phyloP scores from a whole-genome alignment of 2,113 vertebrate species.

The Podilymbus podiceps region DNA sequence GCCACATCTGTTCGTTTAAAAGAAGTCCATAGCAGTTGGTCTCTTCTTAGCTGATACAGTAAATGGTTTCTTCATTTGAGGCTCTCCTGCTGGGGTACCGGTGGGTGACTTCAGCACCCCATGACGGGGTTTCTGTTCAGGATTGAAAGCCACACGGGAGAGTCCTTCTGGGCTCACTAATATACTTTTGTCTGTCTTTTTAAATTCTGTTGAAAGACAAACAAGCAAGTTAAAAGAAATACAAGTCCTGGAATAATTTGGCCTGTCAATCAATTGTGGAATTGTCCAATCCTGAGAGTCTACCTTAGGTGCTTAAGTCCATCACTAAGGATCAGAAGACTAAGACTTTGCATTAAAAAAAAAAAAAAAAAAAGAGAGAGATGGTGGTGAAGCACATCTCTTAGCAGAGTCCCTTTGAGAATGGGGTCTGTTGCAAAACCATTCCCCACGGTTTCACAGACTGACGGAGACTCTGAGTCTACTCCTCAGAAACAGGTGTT shows the following conservation, averaged over 20 bases:
- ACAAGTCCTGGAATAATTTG: not conserved
- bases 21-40: conserved; percentile 64
- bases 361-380: not conserved
- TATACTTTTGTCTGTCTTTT: conserved; percentile 88
- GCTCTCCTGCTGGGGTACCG: not conserved
- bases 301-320: not conserved
- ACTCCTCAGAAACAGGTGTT: not conserved
- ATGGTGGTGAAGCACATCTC: not conserved
- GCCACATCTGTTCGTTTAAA: conserved; percentile 61
- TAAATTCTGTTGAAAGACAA: conserved; percentile 83
- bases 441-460: not conserved
- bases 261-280: not conserved
- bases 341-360: not conserved
- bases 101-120: conserved; percentile 85
- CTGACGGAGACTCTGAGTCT: not conserved
- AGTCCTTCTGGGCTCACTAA: conserved; percentile 86
- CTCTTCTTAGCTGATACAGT: conserved; percentile 40
- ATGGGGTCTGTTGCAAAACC: not conserved
- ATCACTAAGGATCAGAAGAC: not conserved
- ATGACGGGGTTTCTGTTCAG: conserved; percentile 84
- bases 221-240: not conserved
- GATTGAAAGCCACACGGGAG: conserved; percentile 90
- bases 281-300: not conserved
- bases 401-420: not conserved
- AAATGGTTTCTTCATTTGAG: conserved; percentile 22